A percentile compares a stretch with the other conserved stretches of the same genome.
Evolutionary conservation across 2,888 invertebrate genomes (phyloP).

Genomic region (Lochmaea crataegi): DNA sequence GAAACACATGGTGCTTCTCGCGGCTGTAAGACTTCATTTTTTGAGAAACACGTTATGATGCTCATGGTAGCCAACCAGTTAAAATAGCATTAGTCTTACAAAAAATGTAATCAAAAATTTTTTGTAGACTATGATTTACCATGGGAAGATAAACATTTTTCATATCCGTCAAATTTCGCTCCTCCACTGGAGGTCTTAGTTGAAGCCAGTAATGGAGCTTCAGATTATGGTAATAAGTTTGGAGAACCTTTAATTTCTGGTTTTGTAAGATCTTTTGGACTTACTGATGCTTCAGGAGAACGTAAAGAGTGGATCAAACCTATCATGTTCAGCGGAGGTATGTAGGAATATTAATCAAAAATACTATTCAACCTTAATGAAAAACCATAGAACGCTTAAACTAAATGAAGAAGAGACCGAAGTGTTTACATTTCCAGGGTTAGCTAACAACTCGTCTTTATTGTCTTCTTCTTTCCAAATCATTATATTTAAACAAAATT

Average conservation of each 20-base stretch:
- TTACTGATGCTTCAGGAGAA: conserved; percentile 69
- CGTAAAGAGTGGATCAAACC: conserved; percentile 97
- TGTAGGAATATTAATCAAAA: background rate
- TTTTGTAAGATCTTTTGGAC: conserved; percentile 91
- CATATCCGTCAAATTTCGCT: conserved; percentile 92
- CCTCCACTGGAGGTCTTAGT: conserved; percentile 89
- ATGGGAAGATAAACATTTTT: conserved; percentile 82
- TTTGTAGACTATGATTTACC: conserved; percentile 80
- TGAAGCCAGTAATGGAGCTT: conserved; percentile 97
- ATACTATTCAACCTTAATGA: too few relatives aligned
- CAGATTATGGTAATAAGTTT: conserved; percentile 99
- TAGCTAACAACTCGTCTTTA: too few relatives aligned
- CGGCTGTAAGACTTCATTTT: too few relatives aligned
- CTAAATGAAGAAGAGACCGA: too few relatives aligned
- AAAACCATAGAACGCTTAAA: too few relatives aligned
- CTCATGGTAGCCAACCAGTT: too few relatives aligned
- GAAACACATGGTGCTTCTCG: too few relatives aligned
- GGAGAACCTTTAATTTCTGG: conserved; percentile 95
- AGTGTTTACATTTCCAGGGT: background rate
- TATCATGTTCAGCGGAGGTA: conserved; percentile 93
- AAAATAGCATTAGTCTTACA: too few relatives aligned
- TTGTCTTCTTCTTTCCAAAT: too few relatives aligned
- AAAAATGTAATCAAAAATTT: background rate
- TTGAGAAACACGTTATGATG: too few relatives aligned
- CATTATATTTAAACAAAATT: too few relatives aligned